These are phyloP conservation scores for Yponomeuta evonymella DNA, from an alignment of 2,888 invertebrate genomes.

Conservation along the genomic window DNA sequence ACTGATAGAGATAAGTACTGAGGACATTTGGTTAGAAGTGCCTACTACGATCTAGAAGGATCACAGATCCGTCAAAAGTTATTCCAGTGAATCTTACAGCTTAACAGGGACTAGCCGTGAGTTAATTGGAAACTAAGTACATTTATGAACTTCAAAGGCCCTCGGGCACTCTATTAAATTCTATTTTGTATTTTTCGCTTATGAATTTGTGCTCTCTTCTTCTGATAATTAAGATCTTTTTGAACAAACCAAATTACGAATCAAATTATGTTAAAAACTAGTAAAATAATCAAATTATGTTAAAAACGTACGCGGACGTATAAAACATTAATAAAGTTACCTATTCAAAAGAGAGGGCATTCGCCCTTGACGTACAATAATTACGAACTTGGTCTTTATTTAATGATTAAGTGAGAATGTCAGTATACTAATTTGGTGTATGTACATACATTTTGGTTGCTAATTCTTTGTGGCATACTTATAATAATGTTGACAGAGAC, in stretches of 20 bases:
- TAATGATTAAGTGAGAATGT: neutral
- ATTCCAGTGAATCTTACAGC: no score
- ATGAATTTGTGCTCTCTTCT: slow-evolving; percentile 1
- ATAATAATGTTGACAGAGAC: no score
- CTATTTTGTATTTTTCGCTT: neutral
- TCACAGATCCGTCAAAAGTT: no score
- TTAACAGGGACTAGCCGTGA: neutral
- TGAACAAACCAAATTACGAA: neutral
- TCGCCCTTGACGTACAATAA: neutral
- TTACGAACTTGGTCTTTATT: neutral
- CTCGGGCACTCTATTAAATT: neutral
- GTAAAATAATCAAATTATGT: neutral
- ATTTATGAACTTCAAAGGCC: neutral
- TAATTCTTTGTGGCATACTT: no score
- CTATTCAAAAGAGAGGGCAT: neutral
- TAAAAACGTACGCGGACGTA: neutral
- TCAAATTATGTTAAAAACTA: neutral
- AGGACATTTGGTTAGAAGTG: no score
- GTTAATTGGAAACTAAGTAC: neutral
- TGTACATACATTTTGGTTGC: no score
- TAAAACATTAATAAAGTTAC: neutral
- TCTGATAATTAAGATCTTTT: neutral
- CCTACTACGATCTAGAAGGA: no score
- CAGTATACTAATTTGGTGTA: no score
- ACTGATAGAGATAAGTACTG: no score